phyloP scores from a whole-genome alignment of 2,797 vertebrate species.

The Falco cherrug region DNA sequence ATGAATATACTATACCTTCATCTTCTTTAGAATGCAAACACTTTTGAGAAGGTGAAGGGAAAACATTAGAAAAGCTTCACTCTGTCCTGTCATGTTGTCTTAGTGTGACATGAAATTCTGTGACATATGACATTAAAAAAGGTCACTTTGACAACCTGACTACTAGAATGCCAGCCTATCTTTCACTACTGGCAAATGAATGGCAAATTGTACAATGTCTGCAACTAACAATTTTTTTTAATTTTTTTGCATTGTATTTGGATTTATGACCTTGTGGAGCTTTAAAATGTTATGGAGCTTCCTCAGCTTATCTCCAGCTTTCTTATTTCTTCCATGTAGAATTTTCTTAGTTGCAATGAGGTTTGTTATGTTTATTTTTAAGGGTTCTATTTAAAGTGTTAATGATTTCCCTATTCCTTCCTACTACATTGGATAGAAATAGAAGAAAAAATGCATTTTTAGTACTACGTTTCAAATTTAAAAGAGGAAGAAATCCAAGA shows the following conservation, averaged over 20 bases:
- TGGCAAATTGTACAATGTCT: not conserved
- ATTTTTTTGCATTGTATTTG: not conserved
- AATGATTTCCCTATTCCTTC: not conserved
- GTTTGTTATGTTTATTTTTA: not conserved
- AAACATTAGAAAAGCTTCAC: constrained; percentile 58
- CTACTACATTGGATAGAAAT: not conserved
- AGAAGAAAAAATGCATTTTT: not conserved
- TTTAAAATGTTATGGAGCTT: not conserved
- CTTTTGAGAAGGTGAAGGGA: constrained; percentile 59
- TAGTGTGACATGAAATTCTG: constrained; percentile 76
- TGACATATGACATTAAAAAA: constrained; percentile 84
- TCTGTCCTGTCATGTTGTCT: constrained; percentile 75
- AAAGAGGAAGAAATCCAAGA: not conserved
- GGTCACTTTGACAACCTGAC: constrained; percentile 79
- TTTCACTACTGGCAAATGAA: constrained; percentile 37
- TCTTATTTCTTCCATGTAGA: not conserved
- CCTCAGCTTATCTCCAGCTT: not conserved
- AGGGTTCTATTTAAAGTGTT: not conserved
- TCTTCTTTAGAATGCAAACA: constrained; percentile 50
- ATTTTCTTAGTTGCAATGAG: not conserved
- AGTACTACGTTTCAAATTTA: not conserved
- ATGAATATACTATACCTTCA: not conserved
- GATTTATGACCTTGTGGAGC: not conserved
- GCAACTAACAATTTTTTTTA: not conserved
- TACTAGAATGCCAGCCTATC: constrained; percentile 40